phyloP scores from a whole-genome alignment of 2,797 vertebrate species.

The Phaenicophaeus curvirostris region DNA sequence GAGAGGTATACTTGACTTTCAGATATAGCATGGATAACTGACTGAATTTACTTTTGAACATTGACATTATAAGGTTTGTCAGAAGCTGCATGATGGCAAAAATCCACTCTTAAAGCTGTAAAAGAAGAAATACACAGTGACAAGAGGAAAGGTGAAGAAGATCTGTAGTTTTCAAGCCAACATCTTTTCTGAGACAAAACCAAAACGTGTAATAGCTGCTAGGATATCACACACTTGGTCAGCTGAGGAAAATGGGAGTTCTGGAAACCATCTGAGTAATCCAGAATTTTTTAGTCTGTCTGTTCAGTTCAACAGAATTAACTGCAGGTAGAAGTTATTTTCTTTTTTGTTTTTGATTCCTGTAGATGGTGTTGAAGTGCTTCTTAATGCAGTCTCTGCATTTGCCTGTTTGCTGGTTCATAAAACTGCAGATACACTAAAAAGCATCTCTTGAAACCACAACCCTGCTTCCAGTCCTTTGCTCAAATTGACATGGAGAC shows the following conservation, averaged over 20 bases:
- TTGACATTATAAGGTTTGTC: not conserved
- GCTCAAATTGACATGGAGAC: not conserved
- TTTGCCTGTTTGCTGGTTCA: not conserved
- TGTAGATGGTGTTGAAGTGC: conserved; percentile 50
- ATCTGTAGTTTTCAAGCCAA: not conserved
- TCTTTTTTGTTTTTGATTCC: not conserved
- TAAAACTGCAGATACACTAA: not conserved
- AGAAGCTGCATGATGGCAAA: not conserved
- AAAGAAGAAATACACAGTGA: not conserved
- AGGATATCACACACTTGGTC: not conserved
- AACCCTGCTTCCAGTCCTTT: not conserved
- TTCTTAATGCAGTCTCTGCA: not conserved
- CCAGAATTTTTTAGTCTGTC: not conserved
- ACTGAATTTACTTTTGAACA: not conserved
- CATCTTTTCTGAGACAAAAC: not conserved
- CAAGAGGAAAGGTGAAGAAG: not conserved
- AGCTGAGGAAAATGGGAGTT: not conserved
- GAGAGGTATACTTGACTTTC: not conserved
- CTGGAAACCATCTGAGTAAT: not conserved
- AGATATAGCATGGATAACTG: not conserved
- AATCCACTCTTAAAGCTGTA: not conserved
- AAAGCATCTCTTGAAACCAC: not conserved
- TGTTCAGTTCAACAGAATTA: not conserved
- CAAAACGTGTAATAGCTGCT: not conserved
- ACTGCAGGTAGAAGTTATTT: not conserved